Conservation (phyloP, 92 coral and sea anemone species). For the Diadumene lineata region DNA sequence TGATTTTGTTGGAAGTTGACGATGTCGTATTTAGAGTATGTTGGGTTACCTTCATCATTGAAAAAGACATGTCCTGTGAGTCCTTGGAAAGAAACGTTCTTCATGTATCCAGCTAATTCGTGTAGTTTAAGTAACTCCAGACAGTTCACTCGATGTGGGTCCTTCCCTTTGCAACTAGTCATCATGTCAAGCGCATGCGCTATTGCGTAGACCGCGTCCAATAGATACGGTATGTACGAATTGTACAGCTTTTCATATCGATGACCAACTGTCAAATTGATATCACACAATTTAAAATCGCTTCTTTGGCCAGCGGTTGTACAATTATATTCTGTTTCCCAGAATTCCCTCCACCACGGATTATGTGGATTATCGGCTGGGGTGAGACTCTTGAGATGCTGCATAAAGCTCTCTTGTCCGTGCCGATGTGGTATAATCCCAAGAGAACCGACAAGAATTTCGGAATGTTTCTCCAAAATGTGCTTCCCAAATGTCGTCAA, state of each 20-base stretch:
- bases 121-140: conserved; percentile 1
- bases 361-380: conserved; percentile 15
- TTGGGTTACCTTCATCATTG: conserved; percentile 56
- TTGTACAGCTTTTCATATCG: conserved; percentile 53
- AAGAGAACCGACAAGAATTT: conserved; percentile 54
- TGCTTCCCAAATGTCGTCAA: conserved; percentile 59
- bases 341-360: conserved; percentile 74
- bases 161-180: conserved; percentile 16
- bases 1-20: conserved; percentile 51
- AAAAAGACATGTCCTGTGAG: conserved; percentile 54
- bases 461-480: conserved; percentile 46
- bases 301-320: conserved; percentile 10
- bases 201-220: conserved; percentile 68
- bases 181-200: conserved; percentile 61
- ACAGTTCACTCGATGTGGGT: conserved; percentile 7
- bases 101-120: conserved; percentile 53
- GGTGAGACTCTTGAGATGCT: conserved; percentile 35
- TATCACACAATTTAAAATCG: conserved; percentile 19
- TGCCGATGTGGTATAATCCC: conserved; percentile 58
- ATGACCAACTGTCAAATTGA: conserved; percentile 12
- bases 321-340: conserved; percentile 32
- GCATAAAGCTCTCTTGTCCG: conserved; percentile 23
- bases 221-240: conserved; percentile 63
- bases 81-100: conserved; percentile 54
- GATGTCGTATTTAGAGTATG: conserved; percentile 58